phyloP scores from a whole-genome alignment of 2,113 vertebrate species.

The Syrmaticus mikado region DNA sequence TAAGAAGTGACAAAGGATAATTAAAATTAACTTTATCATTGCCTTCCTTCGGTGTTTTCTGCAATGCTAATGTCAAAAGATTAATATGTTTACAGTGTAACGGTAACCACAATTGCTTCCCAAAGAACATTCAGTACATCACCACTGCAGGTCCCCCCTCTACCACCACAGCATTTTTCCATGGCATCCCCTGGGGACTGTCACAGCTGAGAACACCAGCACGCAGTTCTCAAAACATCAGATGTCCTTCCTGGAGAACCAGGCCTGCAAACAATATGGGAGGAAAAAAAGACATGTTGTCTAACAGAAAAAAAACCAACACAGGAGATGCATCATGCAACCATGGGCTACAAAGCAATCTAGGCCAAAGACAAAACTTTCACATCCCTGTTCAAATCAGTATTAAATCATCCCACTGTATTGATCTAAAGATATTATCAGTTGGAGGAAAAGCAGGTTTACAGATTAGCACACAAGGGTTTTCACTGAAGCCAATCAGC shows the following conservation, averaged over 20 bases:
- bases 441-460: neutral
- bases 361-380: neutral
- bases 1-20: slow-evolving; percentile 18
- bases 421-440: neutral
- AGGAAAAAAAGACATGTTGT: neutral
- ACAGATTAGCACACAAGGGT: neutral
- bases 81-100: slow-evolving; percentile 10
- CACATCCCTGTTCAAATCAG: neutral
- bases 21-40: slow-evolving; percentile 21
- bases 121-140: neutral
- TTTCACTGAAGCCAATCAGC: neutral
- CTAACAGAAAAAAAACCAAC: neutral
- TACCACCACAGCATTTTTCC: neutral
- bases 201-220: fast-evolving
- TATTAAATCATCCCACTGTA: neutral
- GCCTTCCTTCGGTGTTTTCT: slow-evolving; percentile 20
- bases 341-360: neutral
- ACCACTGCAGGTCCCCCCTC: neutral
- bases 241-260: neutral
- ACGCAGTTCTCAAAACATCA: fast-evolving
- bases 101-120: neutral
- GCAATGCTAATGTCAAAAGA: neutral
- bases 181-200: neutral
- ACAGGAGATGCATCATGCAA: neutral
- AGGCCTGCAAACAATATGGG: fast-evolving